Base-by-base conservation (phyloP, 2,113 vertebrate genomes). In the Hemibagrus wyckioides region DNA sequence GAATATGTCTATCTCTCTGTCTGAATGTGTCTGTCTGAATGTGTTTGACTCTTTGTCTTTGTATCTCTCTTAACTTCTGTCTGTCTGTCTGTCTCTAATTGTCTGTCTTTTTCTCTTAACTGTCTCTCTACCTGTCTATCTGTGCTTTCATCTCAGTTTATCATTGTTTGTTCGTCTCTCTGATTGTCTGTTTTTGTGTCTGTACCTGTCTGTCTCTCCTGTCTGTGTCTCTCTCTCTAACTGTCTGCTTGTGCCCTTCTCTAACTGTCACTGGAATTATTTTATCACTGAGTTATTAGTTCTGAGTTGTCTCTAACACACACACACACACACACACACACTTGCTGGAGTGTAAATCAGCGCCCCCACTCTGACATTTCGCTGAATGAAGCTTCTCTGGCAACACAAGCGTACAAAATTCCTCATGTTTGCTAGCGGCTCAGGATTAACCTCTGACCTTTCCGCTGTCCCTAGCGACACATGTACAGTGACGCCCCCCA, bases 311-410 rank as follows among this genome's bases (percentile, higher is more conserved):
- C 44, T 48, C 3, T 48, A 5, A 7, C 44, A 48, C 44, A 48
- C 44, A 48, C 44, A 48, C 44, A 48, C 44, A 48, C 44, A 48
- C 44, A 48, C 44, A 44, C 3, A 44, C 44, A 44, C 7, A 7
- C 44, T n/a, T n/a, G n/a, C n/a, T n/a, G n/a, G n/a, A n/a, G n/a
- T n/a, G n/a, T n/a, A n/a, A n/a, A n/a, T n/a, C n/a, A n/a, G n/a
- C n/a, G n/a, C n/a, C n/a, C n/a, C n/a, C n/a, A n/a, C n/a, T n/a
- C n/a, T 61, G 63, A 83, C 76, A 80, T 61, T 30, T 11, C 6
- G 41, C 84, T 73, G 85, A 71, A 83, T 83, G 33, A 83, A 80
- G 11, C 61, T 85, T 75, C 13, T 48, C 57, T 50, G 7, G 41
- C 59, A 44, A 83, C 28, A 36, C 65, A 54, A 54, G 13, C 54